These are phyloP conservation scores for Elegia similella DNA, from an alignment of 2,888 invertebrate genomes.

Conservation along the genomic window DNA sequence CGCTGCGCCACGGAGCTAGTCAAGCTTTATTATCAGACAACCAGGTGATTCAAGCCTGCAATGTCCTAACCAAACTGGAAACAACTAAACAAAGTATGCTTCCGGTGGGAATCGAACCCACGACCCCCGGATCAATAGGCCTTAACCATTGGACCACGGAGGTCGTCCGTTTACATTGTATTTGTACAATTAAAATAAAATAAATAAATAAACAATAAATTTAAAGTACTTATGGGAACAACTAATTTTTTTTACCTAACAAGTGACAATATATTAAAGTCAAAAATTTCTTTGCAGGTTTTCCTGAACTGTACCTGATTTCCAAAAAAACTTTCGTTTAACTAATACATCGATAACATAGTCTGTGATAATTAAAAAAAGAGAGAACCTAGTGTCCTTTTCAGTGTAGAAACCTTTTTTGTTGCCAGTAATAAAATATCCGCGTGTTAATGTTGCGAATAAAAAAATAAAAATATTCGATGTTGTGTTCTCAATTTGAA, in stretches of 20 bases:
- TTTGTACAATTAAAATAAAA: background rate
- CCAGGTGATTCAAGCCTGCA: too few species aligned
- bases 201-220: background rate
- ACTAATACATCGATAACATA: slow-evolving; percentile 48
- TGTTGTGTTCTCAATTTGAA: slow-evolving; percentile 67
- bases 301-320: slow-evolving; percentile 32
- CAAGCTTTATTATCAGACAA: too few species aligned
- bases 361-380: slow-evolving; percentile 63
- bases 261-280: background rate
- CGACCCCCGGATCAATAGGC: too few species aligned
- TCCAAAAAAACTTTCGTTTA: slow-evolving; percentile 26
- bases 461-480: slow-evolving; percentile 55
- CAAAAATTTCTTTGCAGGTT: slow-evolving; percentile 44
- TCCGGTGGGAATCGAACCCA: too few species aligned
- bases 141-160: too few species aligned
- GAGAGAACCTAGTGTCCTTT: slow-evolving; percentile 41
- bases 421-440: slow-evolving; percentile 34
- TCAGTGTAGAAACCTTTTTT: slow-evolving; percentile 34
- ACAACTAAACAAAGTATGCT: too few species aligned
- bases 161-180: too few species aligned
- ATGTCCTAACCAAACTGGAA: too few species aligned
- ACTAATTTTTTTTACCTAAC: background rate
- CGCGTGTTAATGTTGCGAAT: slow-evolving; percentile 71
- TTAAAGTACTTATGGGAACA: slow-evolving; percentile 7
- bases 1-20: too few species aligned